Conservation (phyloP, 2,797 vertebrate species). For the Hapalemur alaotrensis region DNA sequence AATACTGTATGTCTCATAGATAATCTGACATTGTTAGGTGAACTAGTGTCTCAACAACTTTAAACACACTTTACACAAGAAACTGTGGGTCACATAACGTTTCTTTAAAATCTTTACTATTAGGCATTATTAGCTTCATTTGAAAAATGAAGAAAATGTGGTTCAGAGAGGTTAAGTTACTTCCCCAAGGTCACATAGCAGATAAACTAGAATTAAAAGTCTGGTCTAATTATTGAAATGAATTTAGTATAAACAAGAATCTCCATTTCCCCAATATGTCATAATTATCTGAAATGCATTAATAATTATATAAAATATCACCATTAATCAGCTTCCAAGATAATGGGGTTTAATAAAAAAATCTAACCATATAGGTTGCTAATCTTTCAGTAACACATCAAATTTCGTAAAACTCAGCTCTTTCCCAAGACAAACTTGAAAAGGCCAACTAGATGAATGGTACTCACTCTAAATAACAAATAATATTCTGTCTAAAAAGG, state of each 20-base stretch:
- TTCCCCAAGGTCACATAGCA: background rate
- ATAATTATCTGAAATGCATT: constrained; percentile 6
- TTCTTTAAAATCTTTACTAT: background rate
- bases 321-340: background rate
- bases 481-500: background rate
- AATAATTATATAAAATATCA: background rate
- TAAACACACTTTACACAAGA: background rate
- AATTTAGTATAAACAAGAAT: constrained; percentile 10
- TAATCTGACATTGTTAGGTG: background rate
- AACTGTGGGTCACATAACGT: background rate
- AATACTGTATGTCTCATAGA: background rate
- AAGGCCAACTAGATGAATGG: background rate
- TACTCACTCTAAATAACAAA: background rate
- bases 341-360: background rate
- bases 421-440: constrained; percentile 15
- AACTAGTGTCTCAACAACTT: background rate
- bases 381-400: background rate
- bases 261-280: background rate
- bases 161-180: background rate
- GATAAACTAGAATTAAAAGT: constrained; percentile 14
- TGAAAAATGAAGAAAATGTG: constrained; percentile 2
- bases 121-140: background rate
- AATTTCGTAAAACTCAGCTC: background rate
- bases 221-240: background rate
- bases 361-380: background rate